Conservation (phyloP, 2,797 vertebrate genomes). For the Acanthopagrus latus region DNA sequence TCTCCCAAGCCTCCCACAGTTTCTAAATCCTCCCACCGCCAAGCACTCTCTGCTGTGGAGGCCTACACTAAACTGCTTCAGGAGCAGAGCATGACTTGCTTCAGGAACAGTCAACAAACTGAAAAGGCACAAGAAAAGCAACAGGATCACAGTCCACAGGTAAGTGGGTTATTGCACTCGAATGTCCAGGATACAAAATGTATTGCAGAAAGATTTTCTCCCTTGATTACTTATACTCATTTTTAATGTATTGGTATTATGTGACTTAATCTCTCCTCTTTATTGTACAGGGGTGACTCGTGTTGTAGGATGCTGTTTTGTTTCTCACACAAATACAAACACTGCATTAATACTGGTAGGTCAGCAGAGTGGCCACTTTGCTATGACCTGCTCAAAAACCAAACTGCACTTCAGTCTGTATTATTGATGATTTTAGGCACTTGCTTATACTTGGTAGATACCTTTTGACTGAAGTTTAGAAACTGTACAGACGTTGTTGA, state of each 20-base stretch:
- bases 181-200: not conserved
- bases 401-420: not conserved
- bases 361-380: not conserved
- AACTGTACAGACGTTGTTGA: not conserved
- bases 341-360: not conserved
- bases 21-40: conserved; percentile 75
- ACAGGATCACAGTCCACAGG: conserved; percentile 83
- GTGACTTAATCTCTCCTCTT: not conserved
- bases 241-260: conserved; percentile 1
- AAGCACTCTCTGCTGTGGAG: conserved; percentile 77
- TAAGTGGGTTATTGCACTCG: conserved; percentile 61
- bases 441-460: not conserved
- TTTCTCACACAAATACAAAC: not conserved
- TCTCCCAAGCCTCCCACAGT: conserved; percentile 78
- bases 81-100: conserved; percentile 74
- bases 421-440: not conserved
- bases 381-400: not conserved
- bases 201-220: not conserved
- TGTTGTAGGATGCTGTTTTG: not conserved
- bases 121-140: conserved; percentile 84
- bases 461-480: not conserved
- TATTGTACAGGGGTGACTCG: not conserved
- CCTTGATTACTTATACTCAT: not conserved
- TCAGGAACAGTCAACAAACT: conserved; percentile 76
- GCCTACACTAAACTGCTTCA: conserved; percentile 78